Evolutionary conservation across 2,113 vertebrate genomes (phyloP), one percentile per base, ranked within the genome.

Genomic region (Orcinus orca): DNA sequence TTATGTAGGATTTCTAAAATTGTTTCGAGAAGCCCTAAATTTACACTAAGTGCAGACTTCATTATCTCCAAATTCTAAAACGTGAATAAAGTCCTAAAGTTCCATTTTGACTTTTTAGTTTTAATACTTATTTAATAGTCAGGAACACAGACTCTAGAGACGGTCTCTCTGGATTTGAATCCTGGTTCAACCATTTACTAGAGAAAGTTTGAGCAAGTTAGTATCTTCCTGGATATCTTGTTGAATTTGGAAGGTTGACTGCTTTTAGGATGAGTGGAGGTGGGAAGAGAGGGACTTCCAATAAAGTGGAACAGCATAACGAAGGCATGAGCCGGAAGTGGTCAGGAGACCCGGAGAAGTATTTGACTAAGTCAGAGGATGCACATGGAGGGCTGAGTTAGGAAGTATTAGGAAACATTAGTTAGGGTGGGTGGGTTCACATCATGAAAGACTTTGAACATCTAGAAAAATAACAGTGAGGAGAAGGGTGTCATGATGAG

Each of bases 1-100:
- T 93, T 76, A 77, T 86, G 36, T 38, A 87, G n/a, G 21, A 50
- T 91, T 95, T 93, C 70, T 85, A 91, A 90, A 96, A 62, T 83
- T 91, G 44, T 67, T 92, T 95, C 23, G 20, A 63, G 62, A 93
- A 93, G 17, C 33, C 44, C 36, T 12, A 62, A 76, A 60, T 96
- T 91, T 88, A 77, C 3, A 62, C 31, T 55, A 85, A 58, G 23
- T 87, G 21, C 33, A 90, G 23, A 62, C 29, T n/a, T 71, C 53
- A 91, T 55, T 29, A 26, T 80, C 74, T 89, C 38, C 62, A 95
- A 73, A 93, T 80, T 93, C 77, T 86, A 89, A 79, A 87, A 62
- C 36, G 76, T 36, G n/a, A 94, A 77, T 93, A 29, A 96, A 88
- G 29, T 88, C 11, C 44, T 85, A 41, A 67, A 67, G 12, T 79